Percentiles rank a stretch among this genome's conserved stretches.
phyloP scores from a whole-genome alignment of 2,888 invertebrate genomes.

The Loripinus fragilis region DNA sequence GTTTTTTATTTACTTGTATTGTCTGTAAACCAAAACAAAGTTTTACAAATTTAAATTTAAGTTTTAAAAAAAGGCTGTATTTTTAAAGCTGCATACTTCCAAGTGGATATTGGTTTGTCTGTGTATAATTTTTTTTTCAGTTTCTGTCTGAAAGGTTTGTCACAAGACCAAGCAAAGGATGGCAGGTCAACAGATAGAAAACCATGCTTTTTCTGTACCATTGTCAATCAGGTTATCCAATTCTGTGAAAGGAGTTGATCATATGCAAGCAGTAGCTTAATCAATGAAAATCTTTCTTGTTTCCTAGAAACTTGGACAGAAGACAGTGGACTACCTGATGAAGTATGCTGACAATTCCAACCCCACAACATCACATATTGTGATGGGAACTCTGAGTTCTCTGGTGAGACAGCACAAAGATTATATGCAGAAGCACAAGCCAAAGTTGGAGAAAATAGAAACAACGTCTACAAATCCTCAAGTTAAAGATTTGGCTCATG shows the following conservation, averaged over 20 bases:
- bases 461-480: slow-evolving; percentile 46
- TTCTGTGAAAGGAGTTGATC: not conserved
- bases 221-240: not conserved
- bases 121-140: too few species aligned
- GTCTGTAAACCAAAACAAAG: too few species aligned
- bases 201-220: not conserved
- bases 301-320: slow-evolving; percentile 21
- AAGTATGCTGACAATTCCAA: slow-evolving; percentile 37
- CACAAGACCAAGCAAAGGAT: too few species aligned
- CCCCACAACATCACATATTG: slow-evolving; percentile 28
- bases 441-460: slow-evolving; percentile 54
- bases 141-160: too few species aligned
- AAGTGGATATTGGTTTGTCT: too few species aligned
- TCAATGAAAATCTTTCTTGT: slow-evolving; percentile 40
- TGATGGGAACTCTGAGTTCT: slow-evolving; percentile 49
- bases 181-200: too few species aligned
- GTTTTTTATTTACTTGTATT: too few species aligned
- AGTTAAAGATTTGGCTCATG: slow-evolving; percentile 59
- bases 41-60: too few species aligned
- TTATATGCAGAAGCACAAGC: slow-evolving; percentile 61
- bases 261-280: not conserved
- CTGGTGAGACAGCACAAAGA: slow-evolving; percentile 60
- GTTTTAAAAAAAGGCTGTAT: too few species aligned
- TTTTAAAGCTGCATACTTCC: too few species aligned
- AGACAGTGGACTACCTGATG: slow-evolving; percentile 49